Evolutionary conservation across 1,140 invertebrate genomes (phyloP).

Genomic region (Chymomyza costata): DNA sequence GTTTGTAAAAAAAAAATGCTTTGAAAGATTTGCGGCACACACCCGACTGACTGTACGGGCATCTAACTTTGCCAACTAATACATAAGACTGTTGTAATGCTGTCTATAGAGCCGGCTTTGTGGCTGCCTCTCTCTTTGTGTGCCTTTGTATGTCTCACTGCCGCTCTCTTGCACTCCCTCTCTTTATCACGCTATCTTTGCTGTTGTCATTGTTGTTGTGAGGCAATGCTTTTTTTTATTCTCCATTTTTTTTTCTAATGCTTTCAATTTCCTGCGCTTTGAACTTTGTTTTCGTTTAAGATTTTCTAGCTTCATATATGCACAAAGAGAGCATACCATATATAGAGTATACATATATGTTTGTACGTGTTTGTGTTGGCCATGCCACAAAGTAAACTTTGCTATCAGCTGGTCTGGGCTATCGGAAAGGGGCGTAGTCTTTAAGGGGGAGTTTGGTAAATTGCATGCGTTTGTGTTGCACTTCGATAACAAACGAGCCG

Average conservation of each 20-base stretch:
- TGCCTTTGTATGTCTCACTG: too few species aligned
- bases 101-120: too few species aligned
- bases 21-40: too few species aligned
- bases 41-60: too few species aligned
- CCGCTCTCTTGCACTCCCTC: too few species aligned
- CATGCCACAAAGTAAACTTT: conserved; percentile 19
- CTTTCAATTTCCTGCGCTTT: conserved; percentile 62
- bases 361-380: conserved; percentile 2
- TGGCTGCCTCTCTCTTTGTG: too few species aligned
- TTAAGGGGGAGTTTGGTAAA: conserved; percentile 35
- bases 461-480: conserved; percentile 53
- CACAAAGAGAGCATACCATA: neutral
- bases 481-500: conserved; percentile 22
- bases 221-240: neutral
- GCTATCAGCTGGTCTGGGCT: conserved; percentile 22
- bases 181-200: too few species aligned
- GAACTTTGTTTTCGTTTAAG: conserved; percentile 49
- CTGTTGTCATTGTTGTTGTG: too few species aligned
- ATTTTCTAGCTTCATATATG: conserved; percentile 29
- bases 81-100: too few species aligned
- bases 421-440: conserved; percentile 34
- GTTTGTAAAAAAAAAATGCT: too few species aligned
- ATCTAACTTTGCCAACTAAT: too few species aligned
- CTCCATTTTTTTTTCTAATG: conserved; percentile 19
- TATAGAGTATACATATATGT: neutral